Percentiles rank a stretch among this genome's conserved stretches.
Conservation (phyloP, 2,113 vertebrate genomes). For the Chroicocephalus ridibundus region DNA sequence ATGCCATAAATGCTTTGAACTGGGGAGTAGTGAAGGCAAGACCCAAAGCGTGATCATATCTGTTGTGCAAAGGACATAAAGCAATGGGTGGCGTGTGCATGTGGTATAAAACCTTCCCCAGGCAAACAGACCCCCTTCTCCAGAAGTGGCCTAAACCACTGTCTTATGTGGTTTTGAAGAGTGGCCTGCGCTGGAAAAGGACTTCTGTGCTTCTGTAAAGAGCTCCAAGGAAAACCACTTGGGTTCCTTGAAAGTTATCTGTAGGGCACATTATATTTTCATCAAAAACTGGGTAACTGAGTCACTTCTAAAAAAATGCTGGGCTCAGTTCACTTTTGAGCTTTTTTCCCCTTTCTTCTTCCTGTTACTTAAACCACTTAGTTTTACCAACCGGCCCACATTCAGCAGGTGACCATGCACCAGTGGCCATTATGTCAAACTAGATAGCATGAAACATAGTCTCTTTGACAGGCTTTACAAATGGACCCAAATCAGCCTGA, state of each 20-base stretch:
- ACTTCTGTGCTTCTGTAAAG: background rate
- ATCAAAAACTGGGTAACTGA: background rate
- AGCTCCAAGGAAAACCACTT: background rate
- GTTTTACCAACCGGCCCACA: background rate
- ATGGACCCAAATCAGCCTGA: background rate
- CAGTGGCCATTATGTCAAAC: background rate
- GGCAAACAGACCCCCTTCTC: background rate
- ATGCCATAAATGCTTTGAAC: background rate
- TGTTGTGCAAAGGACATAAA: background rate
- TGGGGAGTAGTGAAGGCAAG: background rate
- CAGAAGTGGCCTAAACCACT: background rate
- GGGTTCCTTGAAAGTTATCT: background rate
- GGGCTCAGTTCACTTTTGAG: background rate
- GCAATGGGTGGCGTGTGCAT: background rate
- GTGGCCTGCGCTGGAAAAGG: background rate
- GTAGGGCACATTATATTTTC: background rate
- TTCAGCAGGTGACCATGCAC: background rate
- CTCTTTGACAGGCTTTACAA: background rate
- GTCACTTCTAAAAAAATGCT: background rate
- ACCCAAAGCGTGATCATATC: background rate
- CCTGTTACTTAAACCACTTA: background rate
- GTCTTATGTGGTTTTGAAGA: background rate
- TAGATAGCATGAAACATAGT: background rate
- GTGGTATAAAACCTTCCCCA: background rate
- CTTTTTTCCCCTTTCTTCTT: background rate